A percentile compares a stretch with the other conserved stretches of the same genome.
phyloP scores from a whole-genome alignment of 2,797 vertebrate genomes.

The Nasua narica region DNA sequence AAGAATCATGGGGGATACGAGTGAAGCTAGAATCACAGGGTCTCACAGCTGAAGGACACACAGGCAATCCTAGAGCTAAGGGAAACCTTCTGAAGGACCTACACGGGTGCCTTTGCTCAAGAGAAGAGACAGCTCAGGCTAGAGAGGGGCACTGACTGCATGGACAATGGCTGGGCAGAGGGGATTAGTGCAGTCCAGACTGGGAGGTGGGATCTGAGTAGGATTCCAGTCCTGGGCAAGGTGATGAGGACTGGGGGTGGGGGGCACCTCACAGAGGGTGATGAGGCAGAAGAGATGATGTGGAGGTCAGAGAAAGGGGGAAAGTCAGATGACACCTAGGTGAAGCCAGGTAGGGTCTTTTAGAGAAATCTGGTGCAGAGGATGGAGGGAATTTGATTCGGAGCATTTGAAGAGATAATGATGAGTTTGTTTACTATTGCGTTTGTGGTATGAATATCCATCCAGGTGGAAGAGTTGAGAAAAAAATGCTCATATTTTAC shows the following conservation, averaged over 20 bases:
- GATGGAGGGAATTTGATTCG: neutral
- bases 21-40: rapidly evolving
- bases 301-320: neutral
- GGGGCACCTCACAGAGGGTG: rapidly evolving
- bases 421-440: too few species aligned
- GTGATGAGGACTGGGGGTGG: rapidly evolving
- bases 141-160: neutral
- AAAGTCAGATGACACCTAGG: rapidly evolving
- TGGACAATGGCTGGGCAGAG: rapidly evolving
- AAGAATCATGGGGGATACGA: rapidly evolving
- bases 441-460: too few species aligned
- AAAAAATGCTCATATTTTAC: neutral
- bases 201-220: rapidly evolving
- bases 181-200: rapidly evolving
- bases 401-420: rapidly evolving
- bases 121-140: neutral
- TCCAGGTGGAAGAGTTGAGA: neutral
- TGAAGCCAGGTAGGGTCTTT: rapidly evolving
- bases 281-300: too few species aligned
- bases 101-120: neutral
- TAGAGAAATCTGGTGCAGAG: neutral
- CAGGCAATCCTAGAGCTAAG: rapidly evolving
- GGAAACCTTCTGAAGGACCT: neutral
- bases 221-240: rapidly evolving
- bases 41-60: rapidly evolving